phyloP scores from a whole-genome alignment of 2,888 invertebrate genomes.

The Formica aserva region DNA sequence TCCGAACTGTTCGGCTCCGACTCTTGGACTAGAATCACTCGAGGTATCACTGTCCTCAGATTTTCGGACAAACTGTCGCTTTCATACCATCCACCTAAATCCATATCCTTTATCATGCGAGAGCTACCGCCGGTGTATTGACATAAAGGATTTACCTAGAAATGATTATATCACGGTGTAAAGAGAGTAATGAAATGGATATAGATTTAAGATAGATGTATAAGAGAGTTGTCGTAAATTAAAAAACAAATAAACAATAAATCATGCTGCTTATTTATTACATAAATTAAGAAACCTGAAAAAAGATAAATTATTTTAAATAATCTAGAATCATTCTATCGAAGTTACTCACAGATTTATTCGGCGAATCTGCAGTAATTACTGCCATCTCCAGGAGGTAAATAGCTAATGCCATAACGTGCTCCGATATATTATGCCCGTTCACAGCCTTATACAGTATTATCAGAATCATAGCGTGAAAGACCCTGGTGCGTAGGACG shows the following conservation, averaged over 20 bases:
- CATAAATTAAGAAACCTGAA: constrained; percentile 4
- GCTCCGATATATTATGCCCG: constrained; percentile 92
- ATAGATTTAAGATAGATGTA: neutral
- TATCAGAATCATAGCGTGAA: constrained; percentile 92
- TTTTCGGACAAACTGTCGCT: constrained; percentile 92
- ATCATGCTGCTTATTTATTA: constrained; percentile 4
- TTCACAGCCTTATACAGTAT: constrained; percentile 95
- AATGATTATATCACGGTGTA: constrained; percentile 8
- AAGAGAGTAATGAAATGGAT: neutral
- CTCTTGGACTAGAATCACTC: constrained; percentile 88
- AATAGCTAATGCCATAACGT: constrained; percentile 94
- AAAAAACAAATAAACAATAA: neutral
- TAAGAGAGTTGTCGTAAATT: neutral
- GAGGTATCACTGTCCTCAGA: constrained; percentile 90
- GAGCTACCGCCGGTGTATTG: constrained; percentile 82
- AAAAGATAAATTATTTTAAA: neutral
- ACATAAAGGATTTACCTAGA: constrained; percentile 86
- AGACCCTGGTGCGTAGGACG: constrained; percentile 88
- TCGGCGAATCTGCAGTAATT: constrained; percentile 85
- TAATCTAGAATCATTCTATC: neutral
- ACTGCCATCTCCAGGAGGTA: constrained; percentile 95
- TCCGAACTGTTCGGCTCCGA: constrained; percentile 88
- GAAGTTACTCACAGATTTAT: constrained; percentile 83
- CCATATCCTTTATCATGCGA: constrained; percentile 87
- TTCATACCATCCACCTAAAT: constrained; percentile 90